These are phyloP conservation scores for Netelia inedita DNA, from an alignment of 2,888 invertebrate species.

Conservation along the genomic window DNA sequence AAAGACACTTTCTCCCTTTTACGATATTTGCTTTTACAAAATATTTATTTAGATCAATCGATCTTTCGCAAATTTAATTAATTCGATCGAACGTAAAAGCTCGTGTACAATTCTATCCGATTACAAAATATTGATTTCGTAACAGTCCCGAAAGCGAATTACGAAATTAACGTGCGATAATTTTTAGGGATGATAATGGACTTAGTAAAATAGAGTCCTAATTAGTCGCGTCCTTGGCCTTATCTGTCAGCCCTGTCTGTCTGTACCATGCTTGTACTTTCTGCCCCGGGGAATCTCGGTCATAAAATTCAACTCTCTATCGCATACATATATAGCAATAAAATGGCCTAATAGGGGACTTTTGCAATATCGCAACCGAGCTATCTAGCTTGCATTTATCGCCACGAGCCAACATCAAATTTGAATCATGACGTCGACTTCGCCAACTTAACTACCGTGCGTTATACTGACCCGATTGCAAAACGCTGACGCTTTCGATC, in stretches of 20 bases:
- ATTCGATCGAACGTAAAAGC: not conserved
- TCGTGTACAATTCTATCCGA: not conserved
- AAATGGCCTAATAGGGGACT: not conserved
- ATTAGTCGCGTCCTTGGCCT: slow-evolving; percentile 65
- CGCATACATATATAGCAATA: not conserved
- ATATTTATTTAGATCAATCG: too few species aligned
- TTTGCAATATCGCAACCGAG: slow-evolving; percentile 14
- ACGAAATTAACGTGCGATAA: slow-evolving; percentile 5
- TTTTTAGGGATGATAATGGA: not conserved
- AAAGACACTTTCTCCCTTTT: too few species aligned
- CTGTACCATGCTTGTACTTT: slow-evolving; percentile 23
- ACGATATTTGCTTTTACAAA: too few species aligned
- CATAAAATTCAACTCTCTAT: not conserved
- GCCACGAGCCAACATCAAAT: slow-evolving; percentile 13
- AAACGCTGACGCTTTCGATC: slow-evolving; percentile 22
- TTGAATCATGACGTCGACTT: slow-evolving; percentile 24
- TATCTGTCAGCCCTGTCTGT: slow-evolving; percentile 51
- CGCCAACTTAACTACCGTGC: slow-evolving; percentile 12
- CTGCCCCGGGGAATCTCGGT: slow-evolving; percentile 30
- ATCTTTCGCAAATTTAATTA: not conserved
- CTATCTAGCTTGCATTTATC: slow-evolving; percentile 10
- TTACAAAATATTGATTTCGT: slow-evolving; percentile 6
- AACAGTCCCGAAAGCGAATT: not conserved
- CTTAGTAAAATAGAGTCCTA: slow-evolving; percentile 27
- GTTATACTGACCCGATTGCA: not conserved